These are phyloP conservation scores for Ptychochromis oligacanthus DNA, from an alignment of 2,113 vertebrate species.

Conservation along the genomic window DNA sequence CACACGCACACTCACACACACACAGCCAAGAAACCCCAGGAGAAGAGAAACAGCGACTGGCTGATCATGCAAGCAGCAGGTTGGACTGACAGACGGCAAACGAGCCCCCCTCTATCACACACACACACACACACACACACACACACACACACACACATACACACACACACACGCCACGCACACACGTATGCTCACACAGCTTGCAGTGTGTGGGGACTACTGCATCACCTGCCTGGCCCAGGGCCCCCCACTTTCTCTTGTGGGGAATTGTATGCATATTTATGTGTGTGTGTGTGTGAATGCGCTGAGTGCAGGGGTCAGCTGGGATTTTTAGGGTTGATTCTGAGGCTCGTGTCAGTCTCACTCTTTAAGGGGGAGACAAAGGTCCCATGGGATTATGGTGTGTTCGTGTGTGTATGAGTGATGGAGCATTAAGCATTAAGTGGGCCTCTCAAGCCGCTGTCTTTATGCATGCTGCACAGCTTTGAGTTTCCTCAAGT, in stretches of 20 bases:
- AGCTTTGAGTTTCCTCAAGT: constrained; percentile 79
- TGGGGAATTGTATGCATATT: constrained; percentile 52
- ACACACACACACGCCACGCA: constrained; percentile 21
- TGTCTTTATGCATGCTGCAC: constrained; percentile 55
- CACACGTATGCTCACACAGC: constrained; percentile 13
- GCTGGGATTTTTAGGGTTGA: constrained; percentile 40
- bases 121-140: constrained; percentile 21
- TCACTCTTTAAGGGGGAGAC: constrained; percentile 67
- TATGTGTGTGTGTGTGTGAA: constrained; percentile 19
- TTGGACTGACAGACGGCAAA: constrained; percentile 71
- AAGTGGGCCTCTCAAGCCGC: constrained; percentile 67
- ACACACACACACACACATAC: constrained; percentile 19
- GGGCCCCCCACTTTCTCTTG: constrained; percentile 63
- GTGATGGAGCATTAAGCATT: constrained; percentile 61
- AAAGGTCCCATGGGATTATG: constrained; percentile 75
- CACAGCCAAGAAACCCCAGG: constrained; percentile 60
- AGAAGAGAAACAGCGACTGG: constrained; percentile 60
- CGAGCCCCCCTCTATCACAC: constrained; percentile 26
- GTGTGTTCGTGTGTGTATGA: constrained; percentile 38
- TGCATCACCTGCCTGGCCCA: constrained; percentile 75
- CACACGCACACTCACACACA: neutral
- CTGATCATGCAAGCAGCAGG: constrained; percentile 65
- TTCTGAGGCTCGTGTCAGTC: constrained; percentile 75
- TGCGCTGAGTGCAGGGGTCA: constrained; percentile 34
- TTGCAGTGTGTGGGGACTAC: constrained; percentile 37